Conservation (phyloP, 2,888 invertebrate species). For the Ormyrus pomaceus region DNA sequence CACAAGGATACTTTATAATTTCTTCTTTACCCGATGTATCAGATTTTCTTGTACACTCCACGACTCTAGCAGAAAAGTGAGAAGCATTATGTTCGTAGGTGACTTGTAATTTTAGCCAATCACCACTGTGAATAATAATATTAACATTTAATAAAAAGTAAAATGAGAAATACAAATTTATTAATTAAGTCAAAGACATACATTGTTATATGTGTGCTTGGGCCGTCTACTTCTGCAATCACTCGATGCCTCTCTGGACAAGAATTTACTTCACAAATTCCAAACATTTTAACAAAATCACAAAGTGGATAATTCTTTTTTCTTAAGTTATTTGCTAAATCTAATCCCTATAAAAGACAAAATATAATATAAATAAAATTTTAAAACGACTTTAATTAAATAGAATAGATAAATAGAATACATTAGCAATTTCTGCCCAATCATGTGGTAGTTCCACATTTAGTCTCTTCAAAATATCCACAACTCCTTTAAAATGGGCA, state of each 20-base stretch:
- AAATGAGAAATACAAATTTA: slow-evolving; percentile 24
- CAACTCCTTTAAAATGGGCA: slow-evolving; percentile 80
- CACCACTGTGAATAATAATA: slow-evolving; percentile 61
- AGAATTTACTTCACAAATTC: slow-evolving; percentile 79
- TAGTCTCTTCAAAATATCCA: slow-evolving; percentile 78
- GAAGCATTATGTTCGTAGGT: slow-evolving; percentile 79
- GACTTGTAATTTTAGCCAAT: slow-evolving; percentile 65
- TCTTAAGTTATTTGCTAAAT: slow-evolving; percentile 68
- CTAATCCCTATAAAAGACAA: slow-evolving; percentile 60
- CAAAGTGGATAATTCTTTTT: slow-evolving; percentile 79
- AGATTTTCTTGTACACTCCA: slow-evolving; percentile 73
- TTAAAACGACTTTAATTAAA: not conserved
- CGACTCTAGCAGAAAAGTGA: slow-evolving; percentile 79
- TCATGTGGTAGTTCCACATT: slow-evolving; percentile 65
- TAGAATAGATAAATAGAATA: slow-evolving; percentile 60
- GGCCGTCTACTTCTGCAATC: slow-evolving; percentile 78
- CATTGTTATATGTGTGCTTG: slow-evolving; percentile 75
- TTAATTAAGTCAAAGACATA: slow-evolving; percentile 52
- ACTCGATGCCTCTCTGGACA: slow-evolving; percentile 81
- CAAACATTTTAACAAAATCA: slow-evolving; percentile 80
- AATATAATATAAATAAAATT: slow-evolving; percentile 7
- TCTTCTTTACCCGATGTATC: slow-evolving; percentile 48
- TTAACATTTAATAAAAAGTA: slow-evolving; percentile 13
- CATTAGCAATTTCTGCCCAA: slow-evolving; percentile 69
- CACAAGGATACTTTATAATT: slow-evolving; percentile 56